Percentiles rank a stretch among this genome's conserved stretches.
phyloP scores from a whole-genome alignment of 2,113 vertebrate genomes.

The Clinocottus analis region DNA sequence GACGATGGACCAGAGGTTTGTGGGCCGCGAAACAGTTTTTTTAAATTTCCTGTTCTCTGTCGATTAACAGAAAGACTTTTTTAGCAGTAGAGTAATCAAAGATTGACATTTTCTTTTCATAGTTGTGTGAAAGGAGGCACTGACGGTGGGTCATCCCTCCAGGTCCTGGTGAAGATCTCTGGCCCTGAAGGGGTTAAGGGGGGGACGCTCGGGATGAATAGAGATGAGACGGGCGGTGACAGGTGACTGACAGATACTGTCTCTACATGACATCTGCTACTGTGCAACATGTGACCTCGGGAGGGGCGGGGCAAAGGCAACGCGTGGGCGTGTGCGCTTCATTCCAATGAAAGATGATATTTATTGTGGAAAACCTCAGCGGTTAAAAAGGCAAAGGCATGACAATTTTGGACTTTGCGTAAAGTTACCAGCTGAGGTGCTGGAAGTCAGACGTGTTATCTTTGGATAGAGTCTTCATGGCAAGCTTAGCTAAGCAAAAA shows the following conservation, averaged over 20 bases:
- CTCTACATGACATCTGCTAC: constrained; percentile 72
- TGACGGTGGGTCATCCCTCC: constrained; percentile 35
- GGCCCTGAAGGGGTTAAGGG: constrained; percentile 33
- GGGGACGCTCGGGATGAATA: constrained; percentile 30
- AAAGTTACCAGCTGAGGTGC: neutral
- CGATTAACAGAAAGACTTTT: neutral
- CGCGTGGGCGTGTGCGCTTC: constrained; percentile 8
- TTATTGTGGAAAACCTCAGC: constrained; percentile 1
- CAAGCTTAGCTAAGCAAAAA: neutral
- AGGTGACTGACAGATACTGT: constrained; percentile 76
- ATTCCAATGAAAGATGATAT: constrained; percentile 12
- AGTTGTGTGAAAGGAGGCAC: neutral
- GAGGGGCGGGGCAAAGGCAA: constrained; percentile 18
- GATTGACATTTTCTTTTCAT: neutral
- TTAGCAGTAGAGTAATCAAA: neutral
- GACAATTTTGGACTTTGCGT: neutral
- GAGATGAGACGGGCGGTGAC: constrained; percentile 64
- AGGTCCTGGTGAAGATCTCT: constrained; percentile 44
- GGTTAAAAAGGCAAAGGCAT: neutral
- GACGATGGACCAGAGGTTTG: neutral
- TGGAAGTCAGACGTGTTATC: neutral
- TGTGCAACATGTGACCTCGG: constrained; percentile 56
- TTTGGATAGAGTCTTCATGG: neutral
- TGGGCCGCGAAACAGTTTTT: neutral
- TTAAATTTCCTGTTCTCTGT: neutral